These are phyloP conservation scores for Balaeniceps rex DNA, from an alignment of 2,113 vertebrate genomes.

Conservation along the genomic window DNA sequence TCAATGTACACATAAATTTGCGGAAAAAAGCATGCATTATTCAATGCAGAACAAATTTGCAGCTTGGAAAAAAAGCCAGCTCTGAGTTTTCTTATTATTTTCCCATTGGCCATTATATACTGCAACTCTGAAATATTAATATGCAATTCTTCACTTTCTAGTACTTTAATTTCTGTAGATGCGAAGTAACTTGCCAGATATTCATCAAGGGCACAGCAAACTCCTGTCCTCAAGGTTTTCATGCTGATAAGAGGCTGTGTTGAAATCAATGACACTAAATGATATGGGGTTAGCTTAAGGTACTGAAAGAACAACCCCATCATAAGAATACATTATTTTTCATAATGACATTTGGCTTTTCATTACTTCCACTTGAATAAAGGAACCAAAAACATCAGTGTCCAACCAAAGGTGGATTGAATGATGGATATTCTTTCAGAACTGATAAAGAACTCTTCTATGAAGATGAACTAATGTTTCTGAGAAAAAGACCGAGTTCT, in stretches of 20 bases:
- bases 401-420: neutral
- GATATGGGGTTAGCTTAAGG: neutral
- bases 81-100: neutral
- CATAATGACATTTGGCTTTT: neutral
- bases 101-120: neutral
- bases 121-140: neutral
- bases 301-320: neutral
- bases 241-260: neutral
- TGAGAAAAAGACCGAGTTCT: neutral
- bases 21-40: neutral
- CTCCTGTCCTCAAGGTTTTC: neutral
- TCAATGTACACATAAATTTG: neutral
- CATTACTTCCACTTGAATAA: neutral
- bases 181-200: neutral
- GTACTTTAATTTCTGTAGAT: neutral
- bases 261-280: neutral
- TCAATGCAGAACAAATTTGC: neutral
- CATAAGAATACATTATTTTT: neutral
- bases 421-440: neutral
- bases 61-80: neutral
- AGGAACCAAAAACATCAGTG: neutral
- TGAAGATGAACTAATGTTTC: neutral
- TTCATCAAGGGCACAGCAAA: neutral
- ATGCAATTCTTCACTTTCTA: neutral
- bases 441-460: neutral